Evolutionary conservation across 2,888 invertebrate genomes (phyloP), one percentile per base, ranked within the genome.

Genomic region (Beris morrisii): DNA sequence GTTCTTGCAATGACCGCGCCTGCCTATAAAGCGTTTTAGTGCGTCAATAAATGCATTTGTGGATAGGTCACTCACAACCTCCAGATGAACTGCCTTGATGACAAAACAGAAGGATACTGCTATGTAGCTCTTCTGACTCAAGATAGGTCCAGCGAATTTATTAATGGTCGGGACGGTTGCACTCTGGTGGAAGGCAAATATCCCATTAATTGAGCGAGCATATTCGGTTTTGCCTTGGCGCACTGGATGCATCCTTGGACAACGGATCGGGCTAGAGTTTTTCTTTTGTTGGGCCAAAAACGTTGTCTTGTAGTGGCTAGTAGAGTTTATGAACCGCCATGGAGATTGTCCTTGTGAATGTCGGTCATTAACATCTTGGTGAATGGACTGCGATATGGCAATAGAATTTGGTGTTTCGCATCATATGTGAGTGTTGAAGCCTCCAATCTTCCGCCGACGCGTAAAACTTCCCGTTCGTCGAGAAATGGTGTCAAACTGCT

Each of bases 271-370:
- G 69, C 67, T n/a, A 69, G 52, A 31, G 53, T 70, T 54, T 69
- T 67, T 12, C 67, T 71, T 5, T 70, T 65, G 9, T 73, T 67
- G 6, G 70, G 70, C 73, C 73, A 74, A 67, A 70, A 74, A 58
- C 66, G 63, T 59, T 70, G 65, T 13, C 71, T 55, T n/a, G 70
- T 53, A 7, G 46, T 59, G 6, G 65, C 63, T 7, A 69, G 13
- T 43, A 69, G 12, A 11, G 54, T 55, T 53, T 70, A 68, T n/a
- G 67, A 3, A 22, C 22, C 22, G 22, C 1, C 22, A 22, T 22
- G 22, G 15, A 56, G 22, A 57, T 64, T 32, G 9, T 58, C 61
- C 7, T 43, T 43, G 13, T 67, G 67, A 15, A 58, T 28, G 46
- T 57, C 44, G 12, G 53, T 55, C 13, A 70, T 57, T 11, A 61